Evolutionary conservation across 2,888 invertebrate species (phyloP), one percentile per base, ranked within the genome.

Genomic region (Aricia artaxerxes): DNA sequence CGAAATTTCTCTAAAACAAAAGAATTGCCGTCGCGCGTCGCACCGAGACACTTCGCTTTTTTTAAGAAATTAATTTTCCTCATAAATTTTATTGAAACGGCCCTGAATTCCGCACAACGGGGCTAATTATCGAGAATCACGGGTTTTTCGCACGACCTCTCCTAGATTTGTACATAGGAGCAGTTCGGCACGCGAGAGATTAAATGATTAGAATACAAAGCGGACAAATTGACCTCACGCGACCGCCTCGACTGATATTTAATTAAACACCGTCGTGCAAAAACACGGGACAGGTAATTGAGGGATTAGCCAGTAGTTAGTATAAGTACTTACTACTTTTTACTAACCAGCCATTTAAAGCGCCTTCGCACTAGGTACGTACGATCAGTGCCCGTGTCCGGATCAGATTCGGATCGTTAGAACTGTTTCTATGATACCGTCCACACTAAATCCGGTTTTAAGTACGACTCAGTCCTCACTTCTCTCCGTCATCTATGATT

Each of bases 121-220:
- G 76, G 76, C 31, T 53, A 76, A 76, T 57, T 53, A 76, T 53
- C 24, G 31, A 35, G 76, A 76, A 35, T 53, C 53, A 80, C 75
- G 77, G 79, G 78, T 72, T 80, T 79, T 80, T 79, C 79, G 77
- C 78, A 69, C 78, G 80, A 80, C 79, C 78, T 81, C 78, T 78
- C 78, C 79, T 81, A 78, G 78, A 80, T 81, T 81, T 73, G 40
- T 61, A 78, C 76, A 76, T 76, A 76, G 76, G 76, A 76, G 57
- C 38, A 53, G 31, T 49, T n/a, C 4, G 73, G 38, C 75, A 76
- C 76, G 76, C 76, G 57, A 76, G 31, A 76, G 16, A 76, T 57
- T 76, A 24, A 76, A 53, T 38, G 69, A 69, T 69, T 69, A 69
- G 6, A 76, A 53, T 57, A 76, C 76, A 53, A 76, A 35, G 49